Base-by-base conservation (phyloP, 2,797 vertebrate genomes). In the Sphenodon punctatus region DNA sequence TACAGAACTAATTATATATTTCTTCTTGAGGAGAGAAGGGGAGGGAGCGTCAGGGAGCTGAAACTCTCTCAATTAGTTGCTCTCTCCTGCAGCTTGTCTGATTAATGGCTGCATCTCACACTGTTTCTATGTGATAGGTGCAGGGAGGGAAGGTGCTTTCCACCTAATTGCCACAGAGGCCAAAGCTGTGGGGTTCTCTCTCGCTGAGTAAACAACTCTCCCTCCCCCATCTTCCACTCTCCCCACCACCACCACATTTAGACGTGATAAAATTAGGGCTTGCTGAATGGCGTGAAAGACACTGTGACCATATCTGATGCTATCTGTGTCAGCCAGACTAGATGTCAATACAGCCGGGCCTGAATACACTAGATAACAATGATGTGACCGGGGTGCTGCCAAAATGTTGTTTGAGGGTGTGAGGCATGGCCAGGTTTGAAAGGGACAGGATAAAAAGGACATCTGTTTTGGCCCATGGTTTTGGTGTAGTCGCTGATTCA, bases 61-160 rank as follows among this genome's bases (percentile, higher is more conserved):
- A 1, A 0, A 23, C 78, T 72, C 80, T 80, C 84, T 77, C 74
- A 89, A 90, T 89, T 80, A 83, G 42, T 58, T 66, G 70, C 75
- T 74, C 12, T 45, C 75, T 89, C 86, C 89, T 93, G 79, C 79
- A 71, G 83, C 58, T 85, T 19, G n/a, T 30, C 68, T 93, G 83
- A 90, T 93, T 84, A 86, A 83, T 69, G 83, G 79, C 64, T 84
- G 49, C 73, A 67, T 17, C 82, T 84, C 93, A 78, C 49, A 32
- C 77, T 78, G 87, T 42, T 86, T 67, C 67, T 43, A 3, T 42
- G 3, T 22, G 65, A 83, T 75, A 92, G 77, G 81, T 84, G 64
- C 48, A 41, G 85, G n/a, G 56, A 80, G 58, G 34, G 22, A 16
- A 80, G 75, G 45, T 10, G 30, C 77, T 84, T 75, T 80, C 16